phyloP scores from a whole-genome alignment of 2,113 vertebrate species.

The Pantherophis guttatus region DNA sequence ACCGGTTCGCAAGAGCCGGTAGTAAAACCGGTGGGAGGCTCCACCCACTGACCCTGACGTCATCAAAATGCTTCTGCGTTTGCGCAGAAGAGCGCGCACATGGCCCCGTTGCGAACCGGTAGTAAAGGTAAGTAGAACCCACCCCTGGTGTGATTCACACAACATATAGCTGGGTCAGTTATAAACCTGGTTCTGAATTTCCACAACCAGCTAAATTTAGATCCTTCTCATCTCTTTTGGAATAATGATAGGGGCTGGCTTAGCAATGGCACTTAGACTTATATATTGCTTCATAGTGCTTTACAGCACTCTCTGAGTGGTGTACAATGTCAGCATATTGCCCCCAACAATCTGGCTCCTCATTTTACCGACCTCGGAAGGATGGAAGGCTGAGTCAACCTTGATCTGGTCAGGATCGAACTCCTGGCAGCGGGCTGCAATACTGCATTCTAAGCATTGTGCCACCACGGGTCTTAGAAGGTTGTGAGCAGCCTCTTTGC shows the following conservation, averaged over 20 bases:
- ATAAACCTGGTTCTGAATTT: background rate
- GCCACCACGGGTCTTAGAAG: background rate
- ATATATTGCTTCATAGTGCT: background rate
- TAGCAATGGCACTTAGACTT: background rate
- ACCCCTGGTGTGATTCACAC: background rate
- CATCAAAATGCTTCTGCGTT: too few relatives aligned
- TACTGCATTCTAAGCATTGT: background rate
- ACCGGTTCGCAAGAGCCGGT: too few relatives aligned
- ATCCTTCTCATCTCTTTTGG: background rate
- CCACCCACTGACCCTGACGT: too few relatives aligned
- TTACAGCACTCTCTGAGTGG: background rate
- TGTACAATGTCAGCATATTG: background rate
- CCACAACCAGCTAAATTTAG: background rate
- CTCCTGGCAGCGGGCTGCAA: background rate
- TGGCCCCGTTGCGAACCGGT: too few relatives aligned
- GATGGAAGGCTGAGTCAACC: background rate
- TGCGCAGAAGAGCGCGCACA: too few relatives aligned
- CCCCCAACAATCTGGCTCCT: background rate
- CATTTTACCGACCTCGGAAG: background rate
- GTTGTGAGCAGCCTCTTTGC: background rate
- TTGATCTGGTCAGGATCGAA: background rate
- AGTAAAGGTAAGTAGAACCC: too few relatives aligned
- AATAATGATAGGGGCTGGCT: background rate
- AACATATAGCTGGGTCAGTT: background rate
- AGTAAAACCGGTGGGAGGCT: too few relatives aligned